phyloP scores from a whole-genome alignment of 2,888 invertebrate species.

The Eupithecia pulchellata region DNA sequence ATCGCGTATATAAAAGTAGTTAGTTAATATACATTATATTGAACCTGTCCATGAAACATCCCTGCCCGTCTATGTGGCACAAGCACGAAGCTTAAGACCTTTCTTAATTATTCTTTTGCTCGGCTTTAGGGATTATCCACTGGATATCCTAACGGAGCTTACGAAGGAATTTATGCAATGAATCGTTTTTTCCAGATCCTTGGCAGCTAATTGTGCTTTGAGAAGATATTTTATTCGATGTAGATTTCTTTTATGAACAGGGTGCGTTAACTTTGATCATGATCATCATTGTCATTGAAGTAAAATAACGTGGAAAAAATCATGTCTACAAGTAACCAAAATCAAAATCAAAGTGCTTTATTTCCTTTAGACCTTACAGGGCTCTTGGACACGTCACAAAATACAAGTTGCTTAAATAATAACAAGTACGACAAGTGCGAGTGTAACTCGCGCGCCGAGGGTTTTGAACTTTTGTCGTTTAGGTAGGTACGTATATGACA shows the following conservation, averaged over 20 bases:
- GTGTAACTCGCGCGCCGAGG: no score
- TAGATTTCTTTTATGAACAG: not conserved
- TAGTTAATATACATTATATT: no score
- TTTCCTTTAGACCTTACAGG: no score
- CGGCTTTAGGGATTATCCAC: constrained; percentile 59
- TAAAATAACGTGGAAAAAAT: not conserved
- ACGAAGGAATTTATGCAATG: constrained; percentile 33
- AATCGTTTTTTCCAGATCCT: constrained; percentile 27
- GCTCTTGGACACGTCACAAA: no score
- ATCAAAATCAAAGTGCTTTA: no score
- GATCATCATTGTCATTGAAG: not conserved
- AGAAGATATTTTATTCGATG: not conserved
- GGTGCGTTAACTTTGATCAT: not conserved
- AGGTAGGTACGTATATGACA: no score
- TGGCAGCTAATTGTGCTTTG: constrained; percentile 20
- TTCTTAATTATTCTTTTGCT: constrained; percentile 72
- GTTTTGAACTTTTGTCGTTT: no score
- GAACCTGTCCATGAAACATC: not conserved
- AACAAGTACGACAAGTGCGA: no score
- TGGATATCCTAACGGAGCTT: constrained; percentile 41
- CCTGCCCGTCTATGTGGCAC: not conserved
- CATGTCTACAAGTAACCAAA: not conserved
- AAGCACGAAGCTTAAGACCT: constrained; percentile 55
- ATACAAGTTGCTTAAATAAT: no score
- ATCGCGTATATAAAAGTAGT: no score